Evolutionary conservation across 2,888 invertebrate species (phyloP).

Genomic region (Agonum fuliginosum): DNA sequence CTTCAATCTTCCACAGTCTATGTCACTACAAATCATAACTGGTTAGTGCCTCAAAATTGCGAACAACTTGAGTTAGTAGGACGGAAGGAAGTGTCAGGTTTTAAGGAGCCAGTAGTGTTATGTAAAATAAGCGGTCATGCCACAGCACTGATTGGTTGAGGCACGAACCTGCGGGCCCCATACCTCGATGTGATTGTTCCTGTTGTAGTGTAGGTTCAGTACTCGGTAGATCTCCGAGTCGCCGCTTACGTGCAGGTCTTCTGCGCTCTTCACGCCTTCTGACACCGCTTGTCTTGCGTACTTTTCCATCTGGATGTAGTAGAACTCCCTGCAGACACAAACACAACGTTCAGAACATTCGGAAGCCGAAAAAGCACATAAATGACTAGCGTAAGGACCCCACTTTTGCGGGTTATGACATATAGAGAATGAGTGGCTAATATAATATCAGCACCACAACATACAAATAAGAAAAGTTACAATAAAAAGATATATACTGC

Average conservation of each 20-base stretch:
- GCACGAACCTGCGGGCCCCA: slow-evolving; percentile 81
- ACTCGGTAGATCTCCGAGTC: slow-evolving; percentile 99
- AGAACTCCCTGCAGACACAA: slow-evolving; percentile 91
- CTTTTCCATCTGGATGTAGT: slow-evolving; percentile 99
- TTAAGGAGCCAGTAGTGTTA: slow-evolving; percentile 8
- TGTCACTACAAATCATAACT: too few species aligned
- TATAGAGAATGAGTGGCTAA: too few species aligned
- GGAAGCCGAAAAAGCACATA: too few species aligned
- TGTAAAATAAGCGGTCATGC: slow-evolving; percentile 60
- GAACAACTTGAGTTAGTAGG: neutral
- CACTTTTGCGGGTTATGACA: too few species aligned
- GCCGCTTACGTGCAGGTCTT: slow-evolving; percentile 93
- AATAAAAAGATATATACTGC: too few species aligned
- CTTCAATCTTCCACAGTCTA: too few species aligned
- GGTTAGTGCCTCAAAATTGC: slow-evolving; percentile 31
- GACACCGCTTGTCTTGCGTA: slow-evolving; percentile 98
- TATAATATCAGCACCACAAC: too few species aligned
- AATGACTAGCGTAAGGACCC: too few species aligned
- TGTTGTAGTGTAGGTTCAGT: slow-evolving; percentile 98
- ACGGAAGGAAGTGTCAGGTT: slow-evolving; percentile 4
- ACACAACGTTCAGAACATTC: neutral
- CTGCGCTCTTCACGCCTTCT: slow-evolving; percentile 94
- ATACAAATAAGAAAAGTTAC: too few species aligned
- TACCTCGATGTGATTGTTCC: slow-evolving; percentile 97
- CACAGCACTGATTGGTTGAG: slow-evolving; percentile 63